A percentile compares a stretch with the other conserved stretches of the same genome.
Conservation (phyloP, 2,113 vertebrate species). For the Struthio camelus region DNA sequence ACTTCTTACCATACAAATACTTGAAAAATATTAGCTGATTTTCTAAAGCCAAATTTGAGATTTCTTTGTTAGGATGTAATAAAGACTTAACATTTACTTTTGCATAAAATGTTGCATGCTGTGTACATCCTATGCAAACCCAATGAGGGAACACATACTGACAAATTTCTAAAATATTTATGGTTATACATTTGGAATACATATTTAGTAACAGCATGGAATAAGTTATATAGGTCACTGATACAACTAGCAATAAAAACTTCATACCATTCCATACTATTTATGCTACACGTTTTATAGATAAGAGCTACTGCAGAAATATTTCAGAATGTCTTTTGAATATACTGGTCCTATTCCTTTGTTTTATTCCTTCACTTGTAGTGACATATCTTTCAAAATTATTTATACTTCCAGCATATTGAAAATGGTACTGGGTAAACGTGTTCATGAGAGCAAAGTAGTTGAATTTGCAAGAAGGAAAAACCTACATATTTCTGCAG, state of each 20-base stretch:
- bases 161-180: background rate
- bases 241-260: background rate
- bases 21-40: background rate
- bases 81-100: background rate
- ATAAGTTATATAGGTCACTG: background rate
- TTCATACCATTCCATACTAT: background rate
- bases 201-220: background rate
- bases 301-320: fast-evolving
- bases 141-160: background rate
- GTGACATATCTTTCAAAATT: background rate
- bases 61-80: background rate
- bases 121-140: background rate
- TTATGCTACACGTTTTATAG: background rate
- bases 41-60: background rate
- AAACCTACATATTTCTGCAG: background rate
- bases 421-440: background rate
- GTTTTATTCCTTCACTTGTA: background rate
- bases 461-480: background rate
- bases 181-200: background rate
- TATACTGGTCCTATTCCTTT: background rate
- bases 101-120: background rate
- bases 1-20: background rate
- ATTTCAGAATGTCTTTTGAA: background rate
- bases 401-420: background rate
- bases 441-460: background rate